A percentile compares a stretch with the other conserved stretches of the same genome.
These are phyloP conservation scores for Marcusenius ussheri DNA, from an alignment of 2,113 vertebrate species.

Conservation along the genomic window DNA sequence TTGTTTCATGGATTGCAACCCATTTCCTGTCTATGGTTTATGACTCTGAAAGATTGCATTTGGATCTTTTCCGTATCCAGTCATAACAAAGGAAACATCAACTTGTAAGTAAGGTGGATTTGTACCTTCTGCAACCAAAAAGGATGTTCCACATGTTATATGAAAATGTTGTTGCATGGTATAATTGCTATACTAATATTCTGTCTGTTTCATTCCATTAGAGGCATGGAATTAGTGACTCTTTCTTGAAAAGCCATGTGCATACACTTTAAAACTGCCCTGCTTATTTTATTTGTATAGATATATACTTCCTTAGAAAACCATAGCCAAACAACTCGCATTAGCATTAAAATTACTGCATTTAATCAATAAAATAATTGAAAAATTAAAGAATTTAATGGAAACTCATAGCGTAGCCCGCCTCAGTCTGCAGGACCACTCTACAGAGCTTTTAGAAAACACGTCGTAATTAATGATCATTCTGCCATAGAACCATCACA, in stretches of 20 bases:
- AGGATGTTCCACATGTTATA: not conserved
- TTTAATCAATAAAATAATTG: not conserved
- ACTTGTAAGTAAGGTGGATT: not conserved
- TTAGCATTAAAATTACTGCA: not conserved
- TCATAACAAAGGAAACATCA: not conserved
- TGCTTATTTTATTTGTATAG: not conserved
- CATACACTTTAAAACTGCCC: not conserved
- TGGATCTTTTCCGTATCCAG: not conserved
- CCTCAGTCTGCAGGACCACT: not conserved
- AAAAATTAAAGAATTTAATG: not conserved
- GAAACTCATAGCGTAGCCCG: not conserved
- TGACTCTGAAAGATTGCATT: not conserved
- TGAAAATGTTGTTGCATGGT: not conserved
- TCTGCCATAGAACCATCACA: not conserved
- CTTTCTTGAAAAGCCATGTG: not conserved
- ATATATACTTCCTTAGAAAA: not conserved
- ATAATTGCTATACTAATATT: not conserved
- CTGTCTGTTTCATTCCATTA: not conserved
- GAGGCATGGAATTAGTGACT: not conserved
- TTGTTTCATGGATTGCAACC: not conserved
- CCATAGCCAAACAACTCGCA: not conserved
- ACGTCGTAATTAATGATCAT: not conserved
- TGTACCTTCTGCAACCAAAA: not conserved
- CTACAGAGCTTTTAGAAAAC: not conserved
- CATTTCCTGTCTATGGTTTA: not conserved